A percentile compares a stretch with the other conserved stretches of the same genome.
Evolutionary conservation across 2,888 invertebrate species (phyloP).

Genomic region (Ephialtes manifestator): DNA sequence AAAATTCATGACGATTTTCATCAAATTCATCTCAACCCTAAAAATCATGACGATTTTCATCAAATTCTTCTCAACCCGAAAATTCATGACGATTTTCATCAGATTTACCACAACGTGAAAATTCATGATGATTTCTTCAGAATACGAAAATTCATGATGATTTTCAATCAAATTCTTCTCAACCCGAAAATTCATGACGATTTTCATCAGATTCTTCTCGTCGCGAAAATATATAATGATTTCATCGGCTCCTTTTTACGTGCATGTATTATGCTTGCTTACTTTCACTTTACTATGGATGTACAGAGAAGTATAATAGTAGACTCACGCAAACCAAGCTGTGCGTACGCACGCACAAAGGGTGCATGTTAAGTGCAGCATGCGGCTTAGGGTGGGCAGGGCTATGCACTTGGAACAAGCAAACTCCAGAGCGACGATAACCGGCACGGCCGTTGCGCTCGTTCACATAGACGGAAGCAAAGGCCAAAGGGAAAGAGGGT

Average conservation of each 20-base stretch:
- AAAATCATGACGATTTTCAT: too few species aligned
- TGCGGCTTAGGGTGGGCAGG: conserved; percentile 46
- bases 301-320: neutral
- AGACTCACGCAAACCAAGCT: conserved; percentile 34
- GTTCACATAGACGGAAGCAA: conserved; percentile 30
- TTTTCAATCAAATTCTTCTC: too few species aligned
- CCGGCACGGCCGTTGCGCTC: conserved; percentile 26
- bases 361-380: conserved; percentile 71
- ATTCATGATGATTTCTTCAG: too few species aligned
- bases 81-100: too few species aligned
- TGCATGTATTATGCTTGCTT: conserved; percentile 31
- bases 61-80: too few species aligned
- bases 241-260: neutral
- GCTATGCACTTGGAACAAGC: conserved; percentile 41
- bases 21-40: too few species aligned
- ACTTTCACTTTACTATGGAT: neutral
- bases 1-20: too few species aligned
- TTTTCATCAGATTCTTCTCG: too few species aligned
- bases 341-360: conserved; percentile 63
- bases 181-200: too few species aligned
- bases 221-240: too few species aligned
- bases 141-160: too few species aligned
- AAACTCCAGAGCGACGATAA: conserved; percentile 52
- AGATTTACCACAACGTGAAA: too few species aligned
- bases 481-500: conserved; percentile 24